Base-by-base conservation (phyloP, 2,113 vertebrate species). In the Ochotona princeps region DNA sequence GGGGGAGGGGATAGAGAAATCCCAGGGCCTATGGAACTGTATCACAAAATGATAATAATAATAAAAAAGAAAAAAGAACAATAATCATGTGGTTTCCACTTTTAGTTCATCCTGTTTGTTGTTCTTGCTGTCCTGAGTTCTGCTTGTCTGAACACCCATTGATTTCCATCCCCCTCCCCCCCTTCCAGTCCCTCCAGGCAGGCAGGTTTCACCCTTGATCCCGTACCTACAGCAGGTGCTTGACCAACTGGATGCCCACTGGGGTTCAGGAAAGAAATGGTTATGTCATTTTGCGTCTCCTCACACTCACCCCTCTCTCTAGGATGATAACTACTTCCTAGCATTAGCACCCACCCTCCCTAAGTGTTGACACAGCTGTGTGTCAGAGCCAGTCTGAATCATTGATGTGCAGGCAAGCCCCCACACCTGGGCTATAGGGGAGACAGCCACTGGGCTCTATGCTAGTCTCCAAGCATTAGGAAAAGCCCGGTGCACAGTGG, bases 361-460 rank as follows among this genome's bases (percentile, higher is more conserved):
- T 38, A 78, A 84, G n/a, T 51, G 35, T 95, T 95, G 95, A 67
- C 94, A 97, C 20, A 85, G 60, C 80, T 94, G 51, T 44, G 32
- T 91, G 90, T 79, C 94, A 94, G 38, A 44, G 65, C 90, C 35
- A 23, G 93, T 74, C 60, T 94, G 95, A 95, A 76, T 96, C 94
- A 96, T 51, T 65, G 67, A 25, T 28, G 8, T 23, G 17, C 87
- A 84, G 83, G 61, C n/a, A 61, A 93, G 66, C 57, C 76, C 92
- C 85, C 49, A 89, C 49, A 63, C 80, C 57, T 47, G 1, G 7
- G 51, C 69, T 38, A 21, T 74, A 61, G 54, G 18, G 47, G 51
- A 80, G 21, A 9, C 13, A 72, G 82, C 47, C 61, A 23, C 25
- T 4, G 7, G 81, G 72, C 38, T 20, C 8, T 23, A 11, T 67